Evolutionary conservation across 2,888 invertebrate genomes (phyloP).

Genomic region (Anthrax anthrax): DNA sequence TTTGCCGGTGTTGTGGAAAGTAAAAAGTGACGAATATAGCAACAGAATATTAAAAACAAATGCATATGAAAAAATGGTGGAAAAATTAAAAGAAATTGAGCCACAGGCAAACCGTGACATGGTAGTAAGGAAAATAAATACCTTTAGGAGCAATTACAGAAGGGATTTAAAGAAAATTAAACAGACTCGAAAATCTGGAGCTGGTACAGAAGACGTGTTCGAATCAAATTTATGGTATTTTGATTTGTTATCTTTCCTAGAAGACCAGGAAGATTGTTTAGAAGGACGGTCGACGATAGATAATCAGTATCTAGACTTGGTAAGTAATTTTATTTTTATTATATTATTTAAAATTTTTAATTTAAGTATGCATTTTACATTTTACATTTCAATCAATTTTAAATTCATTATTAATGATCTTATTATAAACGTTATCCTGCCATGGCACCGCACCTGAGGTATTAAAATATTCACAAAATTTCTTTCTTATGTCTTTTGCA

Average conservation of each 20-base stretch:
- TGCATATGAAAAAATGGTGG: conserved; percentile 11
- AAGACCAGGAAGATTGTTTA: neutral
- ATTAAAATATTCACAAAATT: neutral
- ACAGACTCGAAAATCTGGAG: neutral
- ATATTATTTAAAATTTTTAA: too few relatives aligned
- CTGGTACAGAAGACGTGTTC: neutral
- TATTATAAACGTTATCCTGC: too few relatives aligned
- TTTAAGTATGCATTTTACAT: too few relatives aligned
- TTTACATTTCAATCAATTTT: too few relatives aligned
- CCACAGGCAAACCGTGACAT: conserved; percentile 9
- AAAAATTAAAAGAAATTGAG: conserved; percentile 10
- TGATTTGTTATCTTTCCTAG: neutral
- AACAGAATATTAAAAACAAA: conserved; percentile 9
- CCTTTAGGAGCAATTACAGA: neutral
- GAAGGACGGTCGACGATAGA: too few relatives aligned
- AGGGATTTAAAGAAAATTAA: neutral
- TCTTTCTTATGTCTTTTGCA: neutral
- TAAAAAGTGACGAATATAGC: conserved; percentile 11
- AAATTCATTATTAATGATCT: too few relatives aligned
- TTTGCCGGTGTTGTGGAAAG: conserved; percentile 13
- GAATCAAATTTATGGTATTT: neutral
- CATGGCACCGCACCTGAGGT: too few relatives aligned
- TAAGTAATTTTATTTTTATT: too few relatives aligned
- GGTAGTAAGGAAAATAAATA: neutral
- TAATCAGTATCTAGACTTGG: too few relatives aligned